Evolutionary conservation across 2,113 vertebrate species (phyloP), one percentile per base, ranked within the genome.

Genomic region (Notothenia coriiceps): DNA sequence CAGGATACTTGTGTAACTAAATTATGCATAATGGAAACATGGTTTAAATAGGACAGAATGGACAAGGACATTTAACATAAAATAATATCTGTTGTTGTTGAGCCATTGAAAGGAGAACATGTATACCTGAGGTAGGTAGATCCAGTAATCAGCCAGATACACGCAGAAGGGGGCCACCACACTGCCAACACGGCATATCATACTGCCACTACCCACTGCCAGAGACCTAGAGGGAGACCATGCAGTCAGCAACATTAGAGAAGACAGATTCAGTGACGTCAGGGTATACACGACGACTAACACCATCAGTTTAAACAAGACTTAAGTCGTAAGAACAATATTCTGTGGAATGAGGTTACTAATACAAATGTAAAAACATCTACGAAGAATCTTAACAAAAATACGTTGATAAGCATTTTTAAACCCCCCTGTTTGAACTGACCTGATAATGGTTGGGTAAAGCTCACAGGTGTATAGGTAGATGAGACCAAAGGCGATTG

Each of bases 401-500:
- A n/a, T 17, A 15, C 6, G 29, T 22, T 51, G 17, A 22, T 3
- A 56, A 22, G 20, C 20, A 56, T 56, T 54, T 54, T 40, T 5
- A 40, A 40, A 7, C 35, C 7, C 7, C 33, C 13, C 2, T 5
- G 18, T 47, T 50, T 33, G 2, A 18, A 14, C 55, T 79, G 20
- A 98, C 98, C 97, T 96, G 93, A 98, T 94, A 78, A 94, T 86
- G 12, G 97, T 98, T 50, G 98, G 98, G 84, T 98, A 98, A 35
- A 99, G 92, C 84, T 99, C 98, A 77, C 97, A 98, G 4, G 96
- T 97, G 86, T 98, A 98, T 74, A 98, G 92, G 85, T 97, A 98
- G 84, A 98, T 95, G 29, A 98, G 95, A 50, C 96, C 97, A 86
- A 98, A 98, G 0, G 96, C 96, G 62, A 97, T 95, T 5, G 96